Percentiles rank a stretch among this genome's conserved stretches.
These are phyloP conservation scores for Sesia apiformis DNA, from an alignment of 2,888 invertebrate genomes.

Conservation along the genomic window DNA sequence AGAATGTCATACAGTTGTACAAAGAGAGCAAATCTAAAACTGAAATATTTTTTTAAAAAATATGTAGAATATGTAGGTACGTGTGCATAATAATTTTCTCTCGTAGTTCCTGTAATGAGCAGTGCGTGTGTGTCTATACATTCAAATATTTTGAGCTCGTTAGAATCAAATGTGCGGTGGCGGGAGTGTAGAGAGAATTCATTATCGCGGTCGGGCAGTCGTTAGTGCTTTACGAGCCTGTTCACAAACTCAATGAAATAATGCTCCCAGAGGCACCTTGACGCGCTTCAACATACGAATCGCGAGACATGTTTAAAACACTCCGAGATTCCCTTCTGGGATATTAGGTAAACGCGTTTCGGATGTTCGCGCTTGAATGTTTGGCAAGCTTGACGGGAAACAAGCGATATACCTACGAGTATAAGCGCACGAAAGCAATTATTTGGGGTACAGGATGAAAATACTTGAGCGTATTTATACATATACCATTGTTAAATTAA, in stretches of 20 bases:
- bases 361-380: neutral
- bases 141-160: conserved; percentile 38
- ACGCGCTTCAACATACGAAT: conserved; percentile 21
- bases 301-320: conserved; percentile 6
- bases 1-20: too few species aligned
- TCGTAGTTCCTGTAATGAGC: neutral
- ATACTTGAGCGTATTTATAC: too few species aligned
- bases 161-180: conserved; percentile 29
- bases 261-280: conserved; percentile 44
- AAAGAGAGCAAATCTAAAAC: too few species aligned
- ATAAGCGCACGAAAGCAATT: neutral
- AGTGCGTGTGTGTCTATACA: conserved; percentile 11
- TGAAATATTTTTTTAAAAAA: too few species aligned
- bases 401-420: too few species aligned
- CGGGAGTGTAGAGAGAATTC: conserved; percentile 55
- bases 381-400: neutral
- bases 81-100: too few species aligned
- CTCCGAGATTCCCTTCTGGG: conserved; percentile 2
- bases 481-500: too few species aligned
- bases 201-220: conserved; percentile 61
- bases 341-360: neutral
- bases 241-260: conserved; percentile 62
- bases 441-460: too few species aligned
- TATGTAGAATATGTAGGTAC: too few species aligned
- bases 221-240: conserved; percentile 62